Evolutionary conservation across 1,140 invertebrate genomes (phyloP).

Genomic region (Bombyx mori): DNA sequence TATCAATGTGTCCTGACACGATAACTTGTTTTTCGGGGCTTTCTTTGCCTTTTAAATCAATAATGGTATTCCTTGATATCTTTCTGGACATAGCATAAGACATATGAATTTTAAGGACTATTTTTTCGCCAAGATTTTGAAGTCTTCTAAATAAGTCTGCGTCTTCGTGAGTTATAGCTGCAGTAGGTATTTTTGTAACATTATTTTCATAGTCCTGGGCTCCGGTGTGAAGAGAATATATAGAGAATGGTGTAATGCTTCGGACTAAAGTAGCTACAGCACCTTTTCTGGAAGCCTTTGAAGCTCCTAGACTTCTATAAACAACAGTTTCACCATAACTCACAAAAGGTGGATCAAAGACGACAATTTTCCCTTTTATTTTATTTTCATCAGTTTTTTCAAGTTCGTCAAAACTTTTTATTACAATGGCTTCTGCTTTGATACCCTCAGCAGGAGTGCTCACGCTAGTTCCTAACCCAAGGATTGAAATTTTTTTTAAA

Average conservation of each 20-base stretch:
- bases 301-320: slow-evolving; percentile 62
- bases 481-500: slow-evolving; percentile 68
- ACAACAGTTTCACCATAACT: slow-evolving; percentile 74
- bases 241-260: slow-evolving; percentile 82
- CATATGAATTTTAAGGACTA: slow-evolving; percentile 65
- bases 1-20: slow-evolving; percentile 88
- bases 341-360: slow-evolving; percentile 78
- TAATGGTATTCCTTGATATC: slow-evolving; percentile 80
- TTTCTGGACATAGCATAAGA: slow-evolving; percentile 56
- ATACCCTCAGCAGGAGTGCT: slow-evolving; percentile 78
- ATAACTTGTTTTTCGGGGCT: slow-evolving; percentile 79
- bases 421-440: slow-evolving; percentile 78
- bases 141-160: slow-evolving; percentile 80
- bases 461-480: slow-evolving; percentile 77
- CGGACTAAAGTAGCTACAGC: slow-evolving; percentile 82
- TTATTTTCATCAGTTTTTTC: slow-evolving; percentile 57
- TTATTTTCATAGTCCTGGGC: slow-evolving; percentile 73
- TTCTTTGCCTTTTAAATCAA: slow-evolving; percentile 76
- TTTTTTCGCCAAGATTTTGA: slow-evolving; percentile 70
- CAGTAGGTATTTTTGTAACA: slow-evolving; percentile 82
- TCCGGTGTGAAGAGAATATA: slow-evolving; percentile 80
- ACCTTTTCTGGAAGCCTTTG: slow-evolving; percentile 77
- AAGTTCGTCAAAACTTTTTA: slow-evolving; percentile 78
- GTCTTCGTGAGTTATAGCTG: slow-evolving; percentile 86
- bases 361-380: slow-evolving; percentile 79